Evolutionary conservation across 2,113 vertebrate species (phyloP), one percentile per base, ranked within the genome.

Genomic region (Pycnonotus jocosus): DNA sequence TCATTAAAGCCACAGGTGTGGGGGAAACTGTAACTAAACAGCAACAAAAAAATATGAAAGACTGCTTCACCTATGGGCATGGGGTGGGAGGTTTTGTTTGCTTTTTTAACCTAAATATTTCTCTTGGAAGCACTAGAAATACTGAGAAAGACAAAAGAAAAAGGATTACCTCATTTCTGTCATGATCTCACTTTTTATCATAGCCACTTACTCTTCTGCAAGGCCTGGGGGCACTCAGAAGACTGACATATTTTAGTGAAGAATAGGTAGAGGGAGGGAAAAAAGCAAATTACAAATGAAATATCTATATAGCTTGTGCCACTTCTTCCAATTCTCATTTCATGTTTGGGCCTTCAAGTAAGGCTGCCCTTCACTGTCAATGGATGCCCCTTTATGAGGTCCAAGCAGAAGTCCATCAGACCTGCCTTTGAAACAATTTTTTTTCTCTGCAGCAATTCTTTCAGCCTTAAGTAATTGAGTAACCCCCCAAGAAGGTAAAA

Each of bases 71-170:
- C 76, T 93, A 74, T 33, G 9, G 57, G 81, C 44, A 37, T 62
- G 25, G 25, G 58, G 69, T 70, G 38, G 47, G 18, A 11, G 3
- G 27, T 71, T 92, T 71, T 73, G 79, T 86, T 95, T 93, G 56
- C 58, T 71, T 95, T 91, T 82, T 92, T 48, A 94, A 96, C 61
- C 33, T 93, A 96, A 95, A 97, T 92, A 94, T 95, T 97, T 95
- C 61, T 56, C 91, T 96, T 95, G 86, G 90, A 96, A 86, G 62
- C 40, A 88, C 66, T 65, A 93, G 58, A 92, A 96, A 81, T 42
- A 53, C 28, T 64, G 38, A 68, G 37, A 76, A 73, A 94, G 90
- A 81, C 53, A 71, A 70, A 92, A 84, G 81, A 73, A 93, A 69
- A 66, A 89, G 80, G 54, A 96, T 93, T 93, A 91, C 62, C 78